Percentiles rank a stretch among this genome's conserved stretches.
Conservation (phyloP, 2,888 invertebrate species). For the Stenurella melanura region DNA sequence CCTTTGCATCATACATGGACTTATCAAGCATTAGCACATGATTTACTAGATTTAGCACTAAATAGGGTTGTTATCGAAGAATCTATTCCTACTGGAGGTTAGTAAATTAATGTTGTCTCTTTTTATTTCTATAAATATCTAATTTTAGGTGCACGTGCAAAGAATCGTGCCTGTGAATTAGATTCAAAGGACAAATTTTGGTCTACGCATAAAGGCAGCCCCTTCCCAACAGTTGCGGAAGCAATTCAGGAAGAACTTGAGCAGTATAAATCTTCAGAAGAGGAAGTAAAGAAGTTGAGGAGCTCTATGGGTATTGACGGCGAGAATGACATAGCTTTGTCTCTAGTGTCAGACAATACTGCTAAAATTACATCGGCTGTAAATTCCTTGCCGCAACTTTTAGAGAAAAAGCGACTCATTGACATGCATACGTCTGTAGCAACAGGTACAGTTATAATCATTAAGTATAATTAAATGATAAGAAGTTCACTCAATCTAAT, state of each 20-base stretch:
- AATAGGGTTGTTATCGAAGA: constrained; percentile 80
- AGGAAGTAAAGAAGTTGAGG: constrained; percentile 96
- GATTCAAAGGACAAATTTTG: constrained; percentile 94
- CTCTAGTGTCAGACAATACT: constrained; percentile 94
- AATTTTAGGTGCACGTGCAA: constrained; percentile 79
- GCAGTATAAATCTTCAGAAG: constrained; percentile 91
- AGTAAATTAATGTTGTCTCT: constrained; percentile 9
- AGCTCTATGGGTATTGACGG: constrained; percentile 95
- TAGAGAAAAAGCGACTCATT: constrained; percentile 97
- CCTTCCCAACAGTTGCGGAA: constrained; percentile 96
- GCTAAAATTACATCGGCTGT: constrained; percentile 95
- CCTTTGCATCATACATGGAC: constrained; percentile 99
- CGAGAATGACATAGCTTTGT: constrained; percentile 89
- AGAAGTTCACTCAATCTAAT: too few relatives aligned
- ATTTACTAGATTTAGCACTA: constrained; percentile 92
- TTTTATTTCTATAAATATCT: background rate
- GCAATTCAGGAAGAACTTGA: constrained; percentile 99
- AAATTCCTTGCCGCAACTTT: constrained; percentile 94
- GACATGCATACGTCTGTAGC: constrained; percentile 99
- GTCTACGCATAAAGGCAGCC: constrained; percentile 94
- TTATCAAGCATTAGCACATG: constrained; percentile 98
- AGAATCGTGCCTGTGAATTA: constrained; percentile 92
- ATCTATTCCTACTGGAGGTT: constrained; percentile 66
- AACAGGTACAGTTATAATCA: constrained; percentile 78
- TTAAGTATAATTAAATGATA: too few relatives aligned